phyloP scores from a whole-genome alignment of 2,113 vertebrate species.

The Puffinus mauretanicus region DNA sequence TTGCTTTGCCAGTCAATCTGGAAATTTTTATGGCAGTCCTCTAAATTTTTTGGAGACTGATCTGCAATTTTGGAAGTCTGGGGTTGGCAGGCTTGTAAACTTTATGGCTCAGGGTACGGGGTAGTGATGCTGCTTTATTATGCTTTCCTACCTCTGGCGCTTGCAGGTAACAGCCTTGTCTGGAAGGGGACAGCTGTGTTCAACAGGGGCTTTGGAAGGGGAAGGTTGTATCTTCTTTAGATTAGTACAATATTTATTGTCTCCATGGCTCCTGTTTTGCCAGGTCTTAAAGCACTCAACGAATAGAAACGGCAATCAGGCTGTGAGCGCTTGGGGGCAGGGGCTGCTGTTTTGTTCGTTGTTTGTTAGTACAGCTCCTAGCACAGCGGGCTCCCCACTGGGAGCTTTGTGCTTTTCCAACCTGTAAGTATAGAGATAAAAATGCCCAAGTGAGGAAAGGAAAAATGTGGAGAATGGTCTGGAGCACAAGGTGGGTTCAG shows the following conservation, averaged over 20 bases:
- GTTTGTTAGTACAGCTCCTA: background rate
- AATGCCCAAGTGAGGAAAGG: background rate
- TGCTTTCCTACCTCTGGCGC: background rate
- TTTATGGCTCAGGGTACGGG: fast-evolving
- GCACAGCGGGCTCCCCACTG: background rate
- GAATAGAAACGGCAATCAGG: background rate
- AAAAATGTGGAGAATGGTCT: fast-evolving
- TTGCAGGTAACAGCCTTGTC: background rate
- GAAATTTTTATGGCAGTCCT: background rate
- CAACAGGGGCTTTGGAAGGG: background rate
- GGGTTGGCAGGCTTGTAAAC: background rate
- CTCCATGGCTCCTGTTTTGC: background rate
- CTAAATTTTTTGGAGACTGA: background rate
- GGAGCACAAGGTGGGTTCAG: background rate
- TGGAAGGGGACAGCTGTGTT: background rate
- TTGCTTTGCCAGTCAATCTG: slow-evolving; percentile 25
- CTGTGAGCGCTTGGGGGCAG: background rate
- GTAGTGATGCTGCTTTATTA: background rate
- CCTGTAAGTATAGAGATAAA: background rate
- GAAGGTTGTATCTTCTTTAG: background rate
- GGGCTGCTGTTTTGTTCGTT: background rate
- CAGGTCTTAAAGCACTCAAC: background rate
- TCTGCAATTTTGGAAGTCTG: background rate
- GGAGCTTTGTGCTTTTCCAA: background rate
- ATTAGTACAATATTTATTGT: background rate